Evolutionary conservation across 2,113 vertebrate genomes (phyloP), one percentile per base, ranked within the genome.

Genomic region (Larimichthys polyactis): DNA sequence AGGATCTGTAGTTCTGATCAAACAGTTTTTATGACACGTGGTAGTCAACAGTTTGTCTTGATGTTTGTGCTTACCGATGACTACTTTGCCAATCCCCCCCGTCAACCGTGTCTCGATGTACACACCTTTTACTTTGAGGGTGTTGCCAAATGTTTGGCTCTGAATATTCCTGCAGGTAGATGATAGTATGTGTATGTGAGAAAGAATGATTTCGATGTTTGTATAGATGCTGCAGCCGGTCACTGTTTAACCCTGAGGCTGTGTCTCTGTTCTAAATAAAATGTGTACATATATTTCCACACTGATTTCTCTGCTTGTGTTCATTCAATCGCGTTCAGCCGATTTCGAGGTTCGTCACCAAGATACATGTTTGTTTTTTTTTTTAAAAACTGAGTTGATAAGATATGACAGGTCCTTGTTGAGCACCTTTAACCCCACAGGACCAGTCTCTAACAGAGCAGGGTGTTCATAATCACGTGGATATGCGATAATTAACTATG

Each of bases 211-310:
- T 60, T 51, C 58, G 6, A 1, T 79, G 75, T 86, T 49, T 73
- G 48, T 55, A 15, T 57, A 36, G 64, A 73, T 2, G 46, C 79
- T 44, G 63, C 84, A 71, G 67, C 43, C 66, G 27, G 46, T 54
- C 29, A 16, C 49, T 48, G 27, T n/a, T 54, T 19, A 40, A 40
- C 19, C 70, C 65, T 0, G 64, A 73, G 74, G 51, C 64, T 4
- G 3, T 22, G 65, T 79, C 64, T 82, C 32, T 78, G 58, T 59
- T 65, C 66, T 51, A 1, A 81, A 87, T 84, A 87, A 87, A 51
- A 62, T 5, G 44, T 71, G 52, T 51, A 62, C 24, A 70, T 77
- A 46, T 69, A 46, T 60, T 81, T 78, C n/a, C 58, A 57, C 44
- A 48, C 32, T 29, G 12, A 20, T 52, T 51, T 60, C 22, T 22